phyloP scores from a whole-genome alignment of 2,797 vertebrate species.

The Acrocephalus scirpaceus region DNA sequence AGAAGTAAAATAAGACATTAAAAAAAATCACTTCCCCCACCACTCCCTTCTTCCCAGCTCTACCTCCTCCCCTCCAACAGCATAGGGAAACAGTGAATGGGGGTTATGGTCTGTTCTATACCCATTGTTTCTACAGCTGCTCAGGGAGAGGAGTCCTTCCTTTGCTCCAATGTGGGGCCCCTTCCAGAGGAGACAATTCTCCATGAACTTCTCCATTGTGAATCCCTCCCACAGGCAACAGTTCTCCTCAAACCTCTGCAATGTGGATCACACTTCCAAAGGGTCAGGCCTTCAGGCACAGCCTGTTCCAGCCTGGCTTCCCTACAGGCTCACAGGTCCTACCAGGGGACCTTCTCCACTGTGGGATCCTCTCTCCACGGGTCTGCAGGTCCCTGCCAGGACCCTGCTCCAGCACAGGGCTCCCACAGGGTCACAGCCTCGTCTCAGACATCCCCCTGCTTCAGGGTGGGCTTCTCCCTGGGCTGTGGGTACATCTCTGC shows the following conservation, averaged over 20 bases:
- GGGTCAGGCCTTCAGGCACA: not conserved
- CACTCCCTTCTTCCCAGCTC: not conserved
- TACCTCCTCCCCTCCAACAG: not conserved
- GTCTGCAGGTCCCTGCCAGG: not conserved
- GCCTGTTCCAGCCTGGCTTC: not conserved
- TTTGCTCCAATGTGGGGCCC: accelerated
- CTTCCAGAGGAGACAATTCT: not conserved
- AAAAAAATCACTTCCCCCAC: accelerated
- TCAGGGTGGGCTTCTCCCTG: not conserved
- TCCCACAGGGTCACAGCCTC: not conserved
- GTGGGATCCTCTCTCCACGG: not conserved
- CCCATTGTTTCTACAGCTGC: not conserved
- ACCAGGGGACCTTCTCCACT: not conserved
- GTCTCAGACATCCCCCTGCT: not conserved
- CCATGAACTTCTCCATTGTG: not conserved
- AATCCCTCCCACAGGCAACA: not conserved
- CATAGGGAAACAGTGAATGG: not conserved
- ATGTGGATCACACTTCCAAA: accelerated
- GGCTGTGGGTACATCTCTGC: not conserved
- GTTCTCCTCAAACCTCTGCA: not conserved
- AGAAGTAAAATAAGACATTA: not conserved
- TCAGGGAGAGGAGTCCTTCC: no score
- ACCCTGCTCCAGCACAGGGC: not conserved
- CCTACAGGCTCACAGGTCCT: not conserved
- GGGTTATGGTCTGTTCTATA: no score